Percentiles rank a stretch among this genome's conserved stretches.
These are phyloP conservation scores for Gryllus bimaculatus DNA, from an alignment of 1,140 invertebrate species.

Conservation along the genomic window DNA sequence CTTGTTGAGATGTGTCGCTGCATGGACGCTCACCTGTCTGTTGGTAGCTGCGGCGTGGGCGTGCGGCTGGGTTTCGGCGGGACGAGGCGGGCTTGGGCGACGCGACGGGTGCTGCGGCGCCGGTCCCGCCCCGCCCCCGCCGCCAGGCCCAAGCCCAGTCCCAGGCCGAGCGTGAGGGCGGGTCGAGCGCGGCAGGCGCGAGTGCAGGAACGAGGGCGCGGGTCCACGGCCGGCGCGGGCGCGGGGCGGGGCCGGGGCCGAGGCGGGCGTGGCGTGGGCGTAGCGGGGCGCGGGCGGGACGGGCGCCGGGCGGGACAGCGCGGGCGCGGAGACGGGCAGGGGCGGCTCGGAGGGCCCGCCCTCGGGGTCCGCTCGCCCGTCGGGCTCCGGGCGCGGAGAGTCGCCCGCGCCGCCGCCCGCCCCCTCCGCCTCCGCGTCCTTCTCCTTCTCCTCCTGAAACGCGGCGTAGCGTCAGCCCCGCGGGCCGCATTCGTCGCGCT, in stretches of 20 bases:
- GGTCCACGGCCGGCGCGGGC: not conserved
- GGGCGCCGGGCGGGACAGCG: not conserved
- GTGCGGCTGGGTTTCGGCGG: not conserved
- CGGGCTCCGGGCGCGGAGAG: not conserved
- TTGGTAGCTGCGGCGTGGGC: too few species aligned
- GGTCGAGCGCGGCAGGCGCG: not conserved
- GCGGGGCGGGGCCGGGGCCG: too few species aligned
- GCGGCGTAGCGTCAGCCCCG: too few species aligned
- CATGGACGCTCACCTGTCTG: too few species aligned
- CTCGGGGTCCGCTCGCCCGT: not conserved
- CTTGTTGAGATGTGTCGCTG: too few species aligned
- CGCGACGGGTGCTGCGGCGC: too few species aligned
- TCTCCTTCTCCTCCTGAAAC: not conserved
- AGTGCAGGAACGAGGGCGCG: not conserved
- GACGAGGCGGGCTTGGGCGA: not conserved
- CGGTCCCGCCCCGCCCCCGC: too few species aligned
- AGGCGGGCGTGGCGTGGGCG: too few species aligned
- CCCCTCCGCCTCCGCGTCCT: not conserved
- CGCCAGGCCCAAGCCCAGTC: not conserved
- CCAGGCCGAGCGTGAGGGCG: too few species aligned
- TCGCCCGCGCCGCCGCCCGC: not conserved
- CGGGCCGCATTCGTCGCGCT: too few species aligned
- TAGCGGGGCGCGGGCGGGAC: too few species aligned
- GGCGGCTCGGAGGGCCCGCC: not conserved
- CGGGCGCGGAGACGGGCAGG: too few species aligned